Evolutionary conservation across 2,113 vertebrate genomes (phyloP).

Genomic region (Oophaga pumilio): DNA sequence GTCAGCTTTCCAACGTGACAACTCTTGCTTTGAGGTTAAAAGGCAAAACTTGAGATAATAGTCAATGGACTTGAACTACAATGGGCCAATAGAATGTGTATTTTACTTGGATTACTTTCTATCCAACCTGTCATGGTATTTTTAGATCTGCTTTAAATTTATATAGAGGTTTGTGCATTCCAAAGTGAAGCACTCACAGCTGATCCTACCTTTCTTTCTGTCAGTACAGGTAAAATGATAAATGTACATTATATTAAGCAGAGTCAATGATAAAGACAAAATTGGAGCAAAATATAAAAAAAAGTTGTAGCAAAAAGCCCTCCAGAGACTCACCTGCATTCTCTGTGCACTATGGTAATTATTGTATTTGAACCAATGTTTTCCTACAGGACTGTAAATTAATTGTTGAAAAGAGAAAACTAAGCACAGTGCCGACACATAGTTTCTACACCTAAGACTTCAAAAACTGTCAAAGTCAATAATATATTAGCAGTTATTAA

Average conservation of each 20-base stretch:
- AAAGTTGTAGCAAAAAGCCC: slow-evolving; percentile 9
- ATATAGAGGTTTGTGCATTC: not conserved
- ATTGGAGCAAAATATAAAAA: not conserved
- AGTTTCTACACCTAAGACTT: not conserved
- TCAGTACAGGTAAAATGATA: slow-evolving; percentile 29
- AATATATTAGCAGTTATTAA: not conserved
- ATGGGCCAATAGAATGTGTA: slow-evolving; percentile 7
- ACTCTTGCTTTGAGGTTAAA: slow-evolving; percentile 15
- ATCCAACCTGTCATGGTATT: slow-evolving; percentile 35
- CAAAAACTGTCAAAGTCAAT: not conserved
- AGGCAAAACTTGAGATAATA: slow-evolving; percentile 12
- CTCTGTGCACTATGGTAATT: slow-evolving; percentile 28
- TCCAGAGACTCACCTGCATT: slow-evolving; percentile 40
- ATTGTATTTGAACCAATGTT: slow-evolving; percentile 9
- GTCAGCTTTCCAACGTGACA: slow-evolving; percentile 28
- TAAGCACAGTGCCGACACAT: not conserved
- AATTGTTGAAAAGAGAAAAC: not conserved
- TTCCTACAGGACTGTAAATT: not conserved
- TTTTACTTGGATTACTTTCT: slow-evolving; percentile 36
- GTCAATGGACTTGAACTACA: not conserved
- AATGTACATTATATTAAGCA: slow-evolving; percentile 12
- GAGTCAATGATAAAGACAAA: not conserved
- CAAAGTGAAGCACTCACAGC: not conserved
- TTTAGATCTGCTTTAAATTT: slow-evolving; percentile 30
- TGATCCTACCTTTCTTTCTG: not conserved